Evolutionary conservation across 2,888 invertebrate genomes (phyloP), one percentile per base, ranked within the genome.

Genomic region (Pachycephus smyrnensis): DNA sequence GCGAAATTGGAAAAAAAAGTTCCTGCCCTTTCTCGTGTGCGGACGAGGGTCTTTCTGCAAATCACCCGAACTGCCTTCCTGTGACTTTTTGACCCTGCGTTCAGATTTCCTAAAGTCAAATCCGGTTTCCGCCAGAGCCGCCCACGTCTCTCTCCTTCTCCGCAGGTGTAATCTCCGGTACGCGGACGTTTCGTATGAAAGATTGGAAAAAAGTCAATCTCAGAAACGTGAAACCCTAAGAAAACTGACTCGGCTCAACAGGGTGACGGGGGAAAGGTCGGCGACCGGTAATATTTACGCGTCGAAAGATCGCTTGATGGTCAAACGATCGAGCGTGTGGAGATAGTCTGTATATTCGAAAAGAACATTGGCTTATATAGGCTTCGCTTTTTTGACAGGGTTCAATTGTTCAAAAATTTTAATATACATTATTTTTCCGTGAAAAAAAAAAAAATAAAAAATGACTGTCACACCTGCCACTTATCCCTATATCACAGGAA

Each of bases 101-200:
- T 55, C n/a, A 30, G 75, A 75, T 40, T 75, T 36, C 32, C 75
- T 32, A 68, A 69, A 75, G 75, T 75, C 71, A 32, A 71, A 71
- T 71, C 71, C 71, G 71, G 31, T 71, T 71, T 71, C 71, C 71
- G 71, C 31, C 71, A 71, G 31, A 2, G 31, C 11, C 12, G 9
- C 71, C 31, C 30, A 32, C 31, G 31, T 11, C 71, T 31, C 71
- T 32, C 71, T 71, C 23, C 55, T 23, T 23, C 23, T 23, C 15
- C 71, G 31, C 71, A 71, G 71, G 71, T 71, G 31, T 71, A 71
- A 71, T 71, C 71, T 71, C 71, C 71, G 71, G 71, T 71, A 71
- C 15, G 30, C 71, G 71, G 71, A 71, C 71, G 71, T 71, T 71
- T 71, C 71, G 31, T 32, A 32, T 71, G 71, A 71, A 71, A 71